phyloP scores from a whole-genome alignment of 2,797 vertebrate species.

The Semotilus atromaculatus region DNA sequence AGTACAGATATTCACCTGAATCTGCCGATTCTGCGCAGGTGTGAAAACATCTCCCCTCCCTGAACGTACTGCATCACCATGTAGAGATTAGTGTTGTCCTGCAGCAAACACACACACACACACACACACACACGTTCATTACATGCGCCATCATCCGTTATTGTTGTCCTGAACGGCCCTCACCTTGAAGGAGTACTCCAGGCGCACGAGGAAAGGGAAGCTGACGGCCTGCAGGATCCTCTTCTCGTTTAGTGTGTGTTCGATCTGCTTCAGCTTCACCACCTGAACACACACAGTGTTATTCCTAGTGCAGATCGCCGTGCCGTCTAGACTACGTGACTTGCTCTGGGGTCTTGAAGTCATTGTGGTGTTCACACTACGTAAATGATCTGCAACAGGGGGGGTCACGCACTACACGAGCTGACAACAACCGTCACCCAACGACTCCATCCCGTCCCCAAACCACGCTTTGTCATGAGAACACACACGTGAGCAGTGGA shows the following conservation, averaged over 20 bases:
- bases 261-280: constrained; percentile 94
- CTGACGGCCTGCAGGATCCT: constrained; percentile 91
- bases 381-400: too few species aligned
- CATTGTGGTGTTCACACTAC: too few species aligned
- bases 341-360: too few species aligned
- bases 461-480: too few species aligned
- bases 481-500: too few species aligned
- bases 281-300: constrained; percentile 72
- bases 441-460: too few species aligned
- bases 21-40: constrained; percentile 89
- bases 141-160: not conserved
- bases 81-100: constrained; percentile 94
- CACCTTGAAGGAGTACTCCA: constrained; percentile 94
- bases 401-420: too few species aligned
- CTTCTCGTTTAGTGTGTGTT: constrained; percentile 94
- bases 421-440: too few species aligned
- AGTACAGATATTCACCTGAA: constrained; percentile 79
- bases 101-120: too few species aligned
- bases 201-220: constrained; percentile 90
- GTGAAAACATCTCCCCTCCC: constrained; percentile 94
- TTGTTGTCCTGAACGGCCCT: fast-evolving
- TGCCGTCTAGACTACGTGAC: too few species aligned
- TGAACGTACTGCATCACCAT: constrained; percentile 95
- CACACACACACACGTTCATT: constrained; percentile 16
- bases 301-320: too few species aligned